phyloP scores from a whole-genome alignment of 35 echinoderm and acorn worm genomes.

The Patiria miniata region DNA sequence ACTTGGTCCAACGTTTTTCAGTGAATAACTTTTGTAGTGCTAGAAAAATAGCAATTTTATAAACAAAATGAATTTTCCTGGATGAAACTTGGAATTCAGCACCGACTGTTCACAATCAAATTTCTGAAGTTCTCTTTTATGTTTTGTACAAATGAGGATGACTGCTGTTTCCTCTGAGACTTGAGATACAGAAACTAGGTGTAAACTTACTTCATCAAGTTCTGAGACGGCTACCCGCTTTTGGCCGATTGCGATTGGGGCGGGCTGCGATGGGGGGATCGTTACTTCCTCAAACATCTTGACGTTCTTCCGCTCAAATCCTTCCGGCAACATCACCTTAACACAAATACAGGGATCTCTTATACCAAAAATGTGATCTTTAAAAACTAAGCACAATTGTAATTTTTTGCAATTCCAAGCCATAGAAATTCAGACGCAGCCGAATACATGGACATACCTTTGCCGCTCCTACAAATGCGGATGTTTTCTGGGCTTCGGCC shows the following conservation, averaged over 20 bases:
- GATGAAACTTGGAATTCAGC: no score
- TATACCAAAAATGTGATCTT: background rate
- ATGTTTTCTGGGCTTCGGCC: conserved; percentile 83
- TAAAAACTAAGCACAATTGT: background rate
- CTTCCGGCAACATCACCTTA: conserved; percentile 79
- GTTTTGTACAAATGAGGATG: no score
- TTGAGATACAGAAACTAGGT: background rate
- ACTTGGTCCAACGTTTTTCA: no score
- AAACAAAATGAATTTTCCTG: no score
- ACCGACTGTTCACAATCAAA: no score
- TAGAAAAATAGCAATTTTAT: no score
- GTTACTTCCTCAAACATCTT: conserved; percentile 92
- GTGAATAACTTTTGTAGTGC: no score
- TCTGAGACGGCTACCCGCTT: conserved; percentile 64
- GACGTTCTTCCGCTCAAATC: conserved; percentile 72
- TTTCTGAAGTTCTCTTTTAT: no score
- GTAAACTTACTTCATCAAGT: conserved; percentile 82
- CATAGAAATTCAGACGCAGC: no score
- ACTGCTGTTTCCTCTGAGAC: no score
- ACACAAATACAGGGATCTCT: background rate
- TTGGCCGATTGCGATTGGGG: conserved; percentile 71
- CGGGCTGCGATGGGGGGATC: conserved; percentile 75
- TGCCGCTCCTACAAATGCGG: conserved; percentile 80
- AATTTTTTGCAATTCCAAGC: background rate
- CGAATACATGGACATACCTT: conserved; percentile 56